These are phyloP conservation scores for Epinephelus fuscoguttatus DNA, from an alignment of 2,113 vertebrate genomes.

Conservation along the genomic window DNA sequence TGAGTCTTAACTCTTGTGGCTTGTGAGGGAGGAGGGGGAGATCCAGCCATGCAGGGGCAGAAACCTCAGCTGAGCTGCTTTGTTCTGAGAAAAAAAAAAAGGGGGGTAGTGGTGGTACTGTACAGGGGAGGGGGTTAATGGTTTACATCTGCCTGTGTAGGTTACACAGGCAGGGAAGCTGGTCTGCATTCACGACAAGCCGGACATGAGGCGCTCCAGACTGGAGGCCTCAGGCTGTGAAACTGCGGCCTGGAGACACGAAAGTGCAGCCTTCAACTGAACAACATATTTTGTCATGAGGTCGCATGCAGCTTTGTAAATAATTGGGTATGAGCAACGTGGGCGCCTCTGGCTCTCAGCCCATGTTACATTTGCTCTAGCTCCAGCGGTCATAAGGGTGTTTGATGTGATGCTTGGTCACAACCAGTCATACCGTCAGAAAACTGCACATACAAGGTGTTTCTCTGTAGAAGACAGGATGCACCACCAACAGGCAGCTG, in stretches of 20 bases:
- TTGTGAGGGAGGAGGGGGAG: slow-evolving; percentile 19
- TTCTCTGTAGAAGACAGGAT: slow-evolving; percentile 19
- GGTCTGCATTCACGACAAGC: slow-evolving; percentile 49
- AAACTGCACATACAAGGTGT: background rate
- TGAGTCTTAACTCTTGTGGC: slow-evolving; percentile 48
- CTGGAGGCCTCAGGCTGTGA: background rate
- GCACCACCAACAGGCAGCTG: background rate
- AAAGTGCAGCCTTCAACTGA: slow-evolving; percentile 28
- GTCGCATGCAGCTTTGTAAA: slow-evolving; percentile 40
- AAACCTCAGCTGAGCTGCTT: slow-evolving; percentile 75
- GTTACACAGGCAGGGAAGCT: slow-evolving; percentile 25
- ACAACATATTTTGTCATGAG: slow-evolving; percentile 46
- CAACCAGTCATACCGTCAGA: background rate
- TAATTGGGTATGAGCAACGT: slow-evolving; percentile 30
- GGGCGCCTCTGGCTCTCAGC: slow-evolving; percentile 7
- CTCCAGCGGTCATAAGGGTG: background rate
- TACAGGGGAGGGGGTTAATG: slow-evolving; percentile 63
- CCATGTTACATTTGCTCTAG: slow-evolving; percentile 16
- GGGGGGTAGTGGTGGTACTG: slow-evolving; percentile 4
- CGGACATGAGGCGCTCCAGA: slow-evolving; percentile 21
- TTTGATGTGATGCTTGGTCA: background rate
- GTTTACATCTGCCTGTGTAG: slow-evolving; percentile 70
- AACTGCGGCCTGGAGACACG: slow-evolving; percentile 5
- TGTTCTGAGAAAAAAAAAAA: slow-evolving; percentile 61
- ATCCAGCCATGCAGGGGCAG: slow-evolving; percentile 15